phyloP scores from a whole-genome alignment of 2,113 vertebrate genomes.

The Candoia aspera region DNA sequence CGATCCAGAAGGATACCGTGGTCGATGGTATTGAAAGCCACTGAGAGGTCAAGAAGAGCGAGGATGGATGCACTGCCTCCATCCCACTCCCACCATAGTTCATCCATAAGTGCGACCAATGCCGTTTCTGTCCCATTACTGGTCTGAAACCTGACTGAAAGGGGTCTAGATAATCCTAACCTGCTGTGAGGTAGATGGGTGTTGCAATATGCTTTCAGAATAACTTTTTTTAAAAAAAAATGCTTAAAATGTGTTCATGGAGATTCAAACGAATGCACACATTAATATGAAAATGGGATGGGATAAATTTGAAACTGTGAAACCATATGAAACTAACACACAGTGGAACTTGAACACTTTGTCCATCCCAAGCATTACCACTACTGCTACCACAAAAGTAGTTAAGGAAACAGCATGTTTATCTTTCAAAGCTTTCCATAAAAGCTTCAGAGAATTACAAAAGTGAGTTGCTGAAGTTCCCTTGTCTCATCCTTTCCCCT shows the following conservation, averaged over 20 bases:
- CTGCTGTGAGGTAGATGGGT: too few relatives aligned
- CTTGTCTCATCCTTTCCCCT: not conserved
- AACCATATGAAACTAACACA: not conserved
- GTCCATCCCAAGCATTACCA: not conserved
- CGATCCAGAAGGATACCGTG: too few relatives aligned
- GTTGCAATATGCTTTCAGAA: not conserved
- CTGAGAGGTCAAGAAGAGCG: too few relatives aligned
- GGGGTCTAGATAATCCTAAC: too few relatives aligned
- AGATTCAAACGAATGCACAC: not conserved
- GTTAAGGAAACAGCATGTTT: not conserved
- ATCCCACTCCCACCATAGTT: too few relatives aligned
- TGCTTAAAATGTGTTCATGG: not conserved
- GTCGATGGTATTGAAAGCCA: too few relatives aligned
- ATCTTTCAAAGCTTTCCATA: not conserved
- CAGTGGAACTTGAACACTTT: not conserved
- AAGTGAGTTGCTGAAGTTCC: not conserved
- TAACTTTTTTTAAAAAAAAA: not conserved
- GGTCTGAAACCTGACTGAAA: too few relatives aligned
- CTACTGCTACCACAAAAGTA: not conserved
- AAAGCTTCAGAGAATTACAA: not conserved
- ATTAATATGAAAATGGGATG: not conserved
- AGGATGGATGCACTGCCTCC: too few relatives aligned
- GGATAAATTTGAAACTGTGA: not conserved
- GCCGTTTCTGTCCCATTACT: too few relatives aligned
- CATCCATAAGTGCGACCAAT: too few relatives aligned